Percentiles rank a stretch among this genome's conserved stretches.
These are phyloP conservation scores for Brienomyrus longianalis DNA, from an alignment of 2,113 vertebrate genomes.

Conservation along the genomic window DNA sequence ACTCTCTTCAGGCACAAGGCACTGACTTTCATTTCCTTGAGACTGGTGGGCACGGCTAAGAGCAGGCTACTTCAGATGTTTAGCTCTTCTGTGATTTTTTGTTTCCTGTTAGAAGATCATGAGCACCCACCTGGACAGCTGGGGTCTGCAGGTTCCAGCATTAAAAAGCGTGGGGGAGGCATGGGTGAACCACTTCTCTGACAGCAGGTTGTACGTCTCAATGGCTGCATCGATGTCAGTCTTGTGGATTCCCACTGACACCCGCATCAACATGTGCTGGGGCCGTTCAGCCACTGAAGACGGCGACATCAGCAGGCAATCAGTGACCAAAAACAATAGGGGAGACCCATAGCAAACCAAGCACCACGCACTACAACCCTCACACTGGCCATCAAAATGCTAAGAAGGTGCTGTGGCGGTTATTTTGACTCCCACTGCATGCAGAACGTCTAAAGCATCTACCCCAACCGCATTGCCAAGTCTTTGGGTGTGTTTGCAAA, in stretches of 20 bases:
- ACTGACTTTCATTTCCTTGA: neutral
- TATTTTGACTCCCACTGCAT: neutral
- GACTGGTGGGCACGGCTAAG: neutral
- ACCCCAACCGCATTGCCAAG: neutral
- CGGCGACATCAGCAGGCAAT: neutral
- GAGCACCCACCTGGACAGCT: slow-evolving; percentile 78
- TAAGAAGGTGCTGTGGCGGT: neutral
- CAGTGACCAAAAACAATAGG: neutral
- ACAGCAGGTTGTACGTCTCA: slow-evolving; percentile 90
- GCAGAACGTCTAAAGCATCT: neutral
- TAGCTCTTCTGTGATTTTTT: neutral
- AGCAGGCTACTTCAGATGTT: neutral
- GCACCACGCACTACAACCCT: neutral
- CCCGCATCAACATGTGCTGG: slow-evolving; percentile 96
- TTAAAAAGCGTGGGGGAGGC: slow-evolving; percentile 95
- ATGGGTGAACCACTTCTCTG: slow-evolving; percentile 94
- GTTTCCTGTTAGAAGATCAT: neutral
- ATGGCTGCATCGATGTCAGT: slow-evolving; percentile 79
- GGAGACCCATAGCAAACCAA: neutral
- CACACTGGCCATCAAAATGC: neutral
- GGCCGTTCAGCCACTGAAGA: slow-evolving; percentile 83
- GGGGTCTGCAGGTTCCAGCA: slow-evolving; percentile 86
- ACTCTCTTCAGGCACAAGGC: neutral
- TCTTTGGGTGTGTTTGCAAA: neutral
- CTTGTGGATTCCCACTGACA: slow-evolving; percentile 86